Evolutionary conservation across 2,888 invertebrate genomes (phyloP).

Genomic region (Polymixis flavicincta): DNA sequence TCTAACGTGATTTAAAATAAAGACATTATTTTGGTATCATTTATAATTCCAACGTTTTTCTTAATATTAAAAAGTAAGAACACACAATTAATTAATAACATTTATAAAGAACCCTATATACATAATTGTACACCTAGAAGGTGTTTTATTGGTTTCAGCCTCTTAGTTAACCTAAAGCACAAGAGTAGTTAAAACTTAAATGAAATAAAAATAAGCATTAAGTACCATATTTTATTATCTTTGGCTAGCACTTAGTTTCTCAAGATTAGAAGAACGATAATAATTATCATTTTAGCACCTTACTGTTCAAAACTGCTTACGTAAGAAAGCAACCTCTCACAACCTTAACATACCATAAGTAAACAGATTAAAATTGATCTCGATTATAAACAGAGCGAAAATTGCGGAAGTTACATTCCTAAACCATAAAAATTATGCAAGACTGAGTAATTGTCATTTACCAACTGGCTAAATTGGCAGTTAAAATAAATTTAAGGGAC

Average conservation of each 20-base stretch:
- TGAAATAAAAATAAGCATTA: slow-evolving; percentile 53
- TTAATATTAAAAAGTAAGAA: slow-evolving; percentile 21
- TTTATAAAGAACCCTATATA: slow-evolving; percentile 19
- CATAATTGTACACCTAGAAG: slow-evolving; percentile 26
- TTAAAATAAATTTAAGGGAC: slow-evolving; percentile 31
- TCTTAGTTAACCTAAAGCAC: slow-evolving; percentile 47
- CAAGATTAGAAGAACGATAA: slow-evolving; percentile 55
- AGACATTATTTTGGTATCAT: slow-evolving; percentile 39
- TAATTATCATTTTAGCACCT: slow-evolving; percentile 51
- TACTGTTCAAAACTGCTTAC: slow-evolving; percentile 38
- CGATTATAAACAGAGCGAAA: slow-evolving; percentile 60
- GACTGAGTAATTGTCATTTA: slow-evolving; percentile 38
- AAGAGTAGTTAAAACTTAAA: slow-evolving; percentile 39
- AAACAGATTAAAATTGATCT: slow-evolving; percentile 53
- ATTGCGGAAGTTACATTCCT: slow-evolving; percentile 58
- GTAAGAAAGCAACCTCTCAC: slow-evolving; percentile 54
- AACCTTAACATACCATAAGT: slow-evolving; percentile 35
- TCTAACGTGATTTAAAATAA: slow-evolving; percentile 26
- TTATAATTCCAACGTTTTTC: slow-evolving; percentile 32
- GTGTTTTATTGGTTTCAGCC: slow-evolving; percentile 55
- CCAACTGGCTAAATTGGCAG: slow-evolving; percentile 20
- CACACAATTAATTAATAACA: slow-evolving; percentile 12
- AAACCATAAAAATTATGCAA: slow-evolving; percentile 41
- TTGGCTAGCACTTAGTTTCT: slow-evolving; percentile 68
- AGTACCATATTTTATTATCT: slow-evolving; percentile 64